These are phyloP conservation scores for Psittacula cyanocephala DNA, from an alignment of 2,113 vertebrate genomes.

Conservation along the genomic window DNA sequence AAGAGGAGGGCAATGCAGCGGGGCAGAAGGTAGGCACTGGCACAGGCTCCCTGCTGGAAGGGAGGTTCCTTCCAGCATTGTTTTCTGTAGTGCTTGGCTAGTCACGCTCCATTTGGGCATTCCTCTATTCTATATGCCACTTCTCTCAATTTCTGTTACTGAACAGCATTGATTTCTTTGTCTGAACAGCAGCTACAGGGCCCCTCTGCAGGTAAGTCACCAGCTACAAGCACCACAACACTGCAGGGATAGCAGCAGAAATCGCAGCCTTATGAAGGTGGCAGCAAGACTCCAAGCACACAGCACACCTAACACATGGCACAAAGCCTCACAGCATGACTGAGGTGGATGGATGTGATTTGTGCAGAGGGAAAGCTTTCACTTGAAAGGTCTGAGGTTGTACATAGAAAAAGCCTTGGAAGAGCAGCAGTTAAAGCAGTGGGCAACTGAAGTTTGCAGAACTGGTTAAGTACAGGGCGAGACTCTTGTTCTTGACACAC, in stretches of 20 bases:
- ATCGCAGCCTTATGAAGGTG: fast-evolving
- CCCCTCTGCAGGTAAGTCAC: not conserved
- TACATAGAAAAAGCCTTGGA: not conserved
- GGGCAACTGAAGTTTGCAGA: not conserved
- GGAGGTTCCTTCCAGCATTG: not conserved
- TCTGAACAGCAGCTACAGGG: not conserved
- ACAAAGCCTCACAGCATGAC: too few species aligned
- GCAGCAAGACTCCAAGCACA: not conserved
- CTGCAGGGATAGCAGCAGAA: not conserved
- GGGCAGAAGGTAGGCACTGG: not conserved
- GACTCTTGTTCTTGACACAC: not conserved
- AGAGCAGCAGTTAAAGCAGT: not conserved
- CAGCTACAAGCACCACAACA: fast-evolving
- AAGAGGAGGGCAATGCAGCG: not conserved
- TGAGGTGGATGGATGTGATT: fast-evolving
- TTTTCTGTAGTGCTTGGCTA: too few species aligned
- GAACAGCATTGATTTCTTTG: not conserved
- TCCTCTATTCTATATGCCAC: not conserved
- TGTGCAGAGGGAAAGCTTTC: not conserved
- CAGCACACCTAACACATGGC: fast-evolving
- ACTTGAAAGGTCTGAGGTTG: not conserved
- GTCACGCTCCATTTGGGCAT: not conserved
- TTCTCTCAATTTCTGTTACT: not conserved
- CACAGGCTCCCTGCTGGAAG: not conserved
- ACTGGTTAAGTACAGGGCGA: not conserved